Evolutionary conservation across 1,140 invertebrate species (phyloP).

Genomic region (Dreissena polymorpha): DNA sequence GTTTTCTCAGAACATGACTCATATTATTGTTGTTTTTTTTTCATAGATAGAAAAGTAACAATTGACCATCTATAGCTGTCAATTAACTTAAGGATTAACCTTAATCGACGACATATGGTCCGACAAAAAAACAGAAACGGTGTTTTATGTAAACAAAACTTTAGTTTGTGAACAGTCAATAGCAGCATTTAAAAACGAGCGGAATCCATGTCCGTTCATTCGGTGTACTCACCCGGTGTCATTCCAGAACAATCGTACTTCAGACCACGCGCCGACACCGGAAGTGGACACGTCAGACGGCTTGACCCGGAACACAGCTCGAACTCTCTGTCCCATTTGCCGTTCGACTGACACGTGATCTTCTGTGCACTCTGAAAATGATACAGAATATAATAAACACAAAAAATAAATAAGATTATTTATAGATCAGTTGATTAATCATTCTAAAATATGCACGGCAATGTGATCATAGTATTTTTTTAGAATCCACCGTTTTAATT

Average conservation of each 20-base stretch:
- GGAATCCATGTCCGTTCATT: not conserved
- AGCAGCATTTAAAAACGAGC: not conserved
- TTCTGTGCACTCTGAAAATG: not conserved
- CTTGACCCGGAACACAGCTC: constrained; percentile 18
- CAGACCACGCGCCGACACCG: not conserved
- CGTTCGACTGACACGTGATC: constrained; percentile 13
- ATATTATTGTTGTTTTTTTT: no score
- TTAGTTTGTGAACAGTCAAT: no score
- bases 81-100: no score
- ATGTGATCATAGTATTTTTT: not conserved
- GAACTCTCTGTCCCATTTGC: constrained; percentile 24
- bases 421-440: not conserved
- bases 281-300: constrained; percentile 9
- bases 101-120: no score
- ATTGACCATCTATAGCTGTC: no score
- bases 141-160: no score
- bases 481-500: not conserved
- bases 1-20: no score
- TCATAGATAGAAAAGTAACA: no score
- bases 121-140: no score
- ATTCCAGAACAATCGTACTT: constrained; percentile 5
- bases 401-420: not conserved
- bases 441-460: not conserved
- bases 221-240: constrained; percentile 6
- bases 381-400: not conserved